Evolutionary conservation across 2,797 vertebrate genomes (phyloP).

Genomic region (Chaetodon trifasciatus): DNA sequence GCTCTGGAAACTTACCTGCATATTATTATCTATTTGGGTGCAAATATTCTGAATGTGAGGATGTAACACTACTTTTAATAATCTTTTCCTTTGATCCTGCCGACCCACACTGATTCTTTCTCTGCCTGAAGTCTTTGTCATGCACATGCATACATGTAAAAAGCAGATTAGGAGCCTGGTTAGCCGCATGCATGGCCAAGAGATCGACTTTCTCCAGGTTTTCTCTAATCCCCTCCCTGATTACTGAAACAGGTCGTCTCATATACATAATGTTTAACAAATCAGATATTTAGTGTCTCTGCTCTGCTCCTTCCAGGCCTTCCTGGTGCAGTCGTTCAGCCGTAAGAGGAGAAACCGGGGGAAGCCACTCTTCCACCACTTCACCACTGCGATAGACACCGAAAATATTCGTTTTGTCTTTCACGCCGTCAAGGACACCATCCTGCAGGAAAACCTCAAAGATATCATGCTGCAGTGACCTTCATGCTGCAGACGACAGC

Average conservation of each 20-base stretch:
- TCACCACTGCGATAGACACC: constrained; percentile 97
- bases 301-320: constrained; percentile 81
- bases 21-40: neutral
- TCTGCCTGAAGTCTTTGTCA: neutral
- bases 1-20: neutral
- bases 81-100: neutral
- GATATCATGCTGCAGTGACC: constrained; percentile 98
- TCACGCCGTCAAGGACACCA: constrained; percentile 97
- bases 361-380: constrained; percentile 96
- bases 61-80: neutral
- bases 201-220: neutral
- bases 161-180: neutral
- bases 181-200: neutral
- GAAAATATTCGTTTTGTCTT: constrained; percentile 99
- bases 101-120: neutral
- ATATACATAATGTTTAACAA: neutral
- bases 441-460: constrained; percentile 97
- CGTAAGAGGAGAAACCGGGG: constrained; percentile 94
- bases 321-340: constrained; percentile 95
- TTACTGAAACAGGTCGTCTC: neutral
- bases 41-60: neutral
- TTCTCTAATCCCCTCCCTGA: neutral
- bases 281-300: neutral
- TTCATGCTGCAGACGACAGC: constrained; percentile 11
- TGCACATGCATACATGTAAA: neutral